Evolutionary conservation across 2,113 vertebrate species (phyloP), one percentile per base, ranked within the genome.

Genomic region (Pogonocichla stellata): DNA sequence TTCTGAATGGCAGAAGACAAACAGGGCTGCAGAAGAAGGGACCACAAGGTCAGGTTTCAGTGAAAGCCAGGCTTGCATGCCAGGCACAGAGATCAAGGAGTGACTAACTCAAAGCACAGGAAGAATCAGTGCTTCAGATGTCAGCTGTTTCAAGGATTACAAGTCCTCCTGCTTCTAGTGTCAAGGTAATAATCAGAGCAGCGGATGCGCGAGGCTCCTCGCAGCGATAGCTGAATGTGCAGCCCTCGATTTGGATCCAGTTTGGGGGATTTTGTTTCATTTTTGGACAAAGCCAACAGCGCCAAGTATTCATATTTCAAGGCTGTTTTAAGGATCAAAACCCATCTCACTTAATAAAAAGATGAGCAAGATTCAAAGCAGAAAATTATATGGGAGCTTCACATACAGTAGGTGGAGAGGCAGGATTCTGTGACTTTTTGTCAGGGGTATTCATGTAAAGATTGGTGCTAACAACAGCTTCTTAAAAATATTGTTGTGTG

Each of bases 291-390:
- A 96, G 91, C 91, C 78, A 93, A 73, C 45, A 53, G 80, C 0
- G 4, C 60, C 72, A 74, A 88, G 72, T 62, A 93, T 95, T 92
- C 93, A 72, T 47, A 62, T 81, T 89, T 66, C 82, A 89, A 67
- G 72, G 58, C 86, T 77, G 28, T 88, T 97, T 94, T 88, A 95
- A 97, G 96, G 92, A 95, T 91, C 85, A 96, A 98, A 96, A 26
- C 54, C 70, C 45, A 75, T 77, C 90, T 96, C 82, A 66, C 77
- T 91, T 93, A 90, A 95, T 88, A 92, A 93, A 97, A 96, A 96
- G 89, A 94, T 2, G 51, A 84, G 72, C 56, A 92, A 90, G 64
- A 90, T 92, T 97, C 92, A 95, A 96, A 95, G 79, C 42, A 78
- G 92, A 90, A 96, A 97, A 97, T 96, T 90, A 96, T 65, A 88